Evolutionary conservation across 2,888 invertebrate genomes (phyloP).

Genomic region (Stenotaenia linearis): DNA sequence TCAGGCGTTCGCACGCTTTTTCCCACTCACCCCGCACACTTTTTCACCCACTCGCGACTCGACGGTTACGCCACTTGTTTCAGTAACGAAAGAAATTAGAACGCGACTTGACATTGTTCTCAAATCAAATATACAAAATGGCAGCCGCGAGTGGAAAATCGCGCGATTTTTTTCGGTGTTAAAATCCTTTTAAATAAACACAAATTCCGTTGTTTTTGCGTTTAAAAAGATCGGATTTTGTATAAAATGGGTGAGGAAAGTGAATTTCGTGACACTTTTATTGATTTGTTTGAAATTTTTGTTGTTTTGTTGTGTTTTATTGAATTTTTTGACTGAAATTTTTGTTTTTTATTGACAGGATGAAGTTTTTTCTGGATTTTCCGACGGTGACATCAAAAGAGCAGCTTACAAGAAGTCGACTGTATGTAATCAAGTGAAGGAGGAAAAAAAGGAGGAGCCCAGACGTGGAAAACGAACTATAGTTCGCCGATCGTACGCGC

Average conservation of each 20-base stretch:
- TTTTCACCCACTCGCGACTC: background rate
- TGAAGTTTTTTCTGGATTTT: constrained; percentile 34
- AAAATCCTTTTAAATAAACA: no score
- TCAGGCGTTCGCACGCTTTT: background rate
- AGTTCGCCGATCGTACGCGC: constrained; percentile 24
- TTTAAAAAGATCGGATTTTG: no score
- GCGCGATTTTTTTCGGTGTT: background rate
- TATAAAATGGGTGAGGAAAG: no score
- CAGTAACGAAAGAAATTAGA: background rate
- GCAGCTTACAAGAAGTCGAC: no score
- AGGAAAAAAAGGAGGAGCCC: background rate
- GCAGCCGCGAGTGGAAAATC: background rate
- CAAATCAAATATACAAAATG: background rate
- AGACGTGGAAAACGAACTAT: constrained; percentile 21
- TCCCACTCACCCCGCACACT: background rate
- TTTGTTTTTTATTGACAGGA: constrained; percentile 27
- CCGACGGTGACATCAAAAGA: constrained; percentile 21
- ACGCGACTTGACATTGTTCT: background rate
- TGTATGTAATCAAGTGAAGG: background rate
- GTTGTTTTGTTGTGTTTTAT: background rate
- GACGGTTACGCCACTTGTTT: background rate
- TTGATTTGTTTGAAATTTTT: background rate
- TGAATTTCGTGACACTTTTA: no score
- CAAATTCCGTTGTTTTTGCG: no score
- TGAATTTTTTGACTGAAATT: background rate